A percentile compares a stretch with the other conserved stretches of the same genome.
Evolutionary conservation across 2,888 invertebrate species (phyloP).

Genomic region (Spilosoma lubricipeda): DNA sequence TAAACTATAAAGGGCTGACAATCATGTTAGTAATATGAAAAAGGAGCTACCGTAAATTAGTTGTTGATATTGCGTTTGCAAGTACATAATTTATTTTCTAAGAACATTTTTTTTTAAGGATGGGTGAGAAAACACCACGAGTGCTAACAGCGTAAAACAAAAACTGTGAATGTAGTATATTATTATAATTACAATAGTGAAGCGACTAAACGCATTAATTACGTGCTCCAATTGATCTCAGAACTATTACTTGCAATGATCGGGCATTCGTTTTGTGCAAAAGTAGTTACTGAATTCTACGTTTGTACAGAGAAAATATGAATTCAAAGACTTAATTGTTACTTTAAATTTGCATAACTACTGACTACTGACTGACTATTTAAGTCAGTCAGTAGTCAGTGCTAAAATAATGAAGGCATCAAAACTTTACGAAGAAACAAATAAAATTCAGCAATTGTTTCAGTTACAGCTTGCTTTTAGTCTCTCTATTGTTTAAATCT

Average conservation of each 20-base stretch:
- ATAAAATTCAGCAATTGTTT: not conserved
- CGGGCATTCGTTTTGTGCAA: not conserved
- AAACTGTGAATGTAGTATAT: not conserved
- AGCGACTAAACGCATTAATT: not conserved
- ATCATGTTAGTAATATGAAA: not conserved
- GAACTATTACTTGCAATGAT: not conserved
- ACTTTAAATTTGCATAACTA: not conserved
- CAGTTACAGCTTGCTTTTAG: not conserved
- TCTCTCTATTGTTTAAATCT: not conserved
- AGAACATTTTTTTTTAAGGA: no score
- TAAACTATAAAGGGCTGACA: no score
- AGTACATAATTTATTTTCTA: not conserved
- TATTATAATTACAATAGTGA: not conserved
- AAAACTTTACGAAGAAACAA: not conserved
- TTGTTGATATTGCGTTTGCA: not conserved
- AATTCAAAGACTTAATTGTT: not conserved
- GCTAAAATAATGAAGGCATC: not conserved
- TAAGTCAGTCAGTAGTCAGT: no score
- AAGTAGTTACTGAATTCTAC: not conserved
- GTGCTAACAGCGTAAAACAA: not conserved
- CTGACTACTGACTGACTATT: no score
- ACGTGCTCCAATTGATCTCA: not conserved
- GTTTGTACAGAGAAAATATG: not conserved
- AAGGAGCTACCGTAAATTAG: not conserved
- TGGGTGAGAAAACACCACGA: not conserved